A percentile compares a stretch with the other conserved stretches of the same genome.
phyloP scores from a whole-genome alignment of 2,113 vertebrate genomes.

The Amazona guildingii region DNA sequence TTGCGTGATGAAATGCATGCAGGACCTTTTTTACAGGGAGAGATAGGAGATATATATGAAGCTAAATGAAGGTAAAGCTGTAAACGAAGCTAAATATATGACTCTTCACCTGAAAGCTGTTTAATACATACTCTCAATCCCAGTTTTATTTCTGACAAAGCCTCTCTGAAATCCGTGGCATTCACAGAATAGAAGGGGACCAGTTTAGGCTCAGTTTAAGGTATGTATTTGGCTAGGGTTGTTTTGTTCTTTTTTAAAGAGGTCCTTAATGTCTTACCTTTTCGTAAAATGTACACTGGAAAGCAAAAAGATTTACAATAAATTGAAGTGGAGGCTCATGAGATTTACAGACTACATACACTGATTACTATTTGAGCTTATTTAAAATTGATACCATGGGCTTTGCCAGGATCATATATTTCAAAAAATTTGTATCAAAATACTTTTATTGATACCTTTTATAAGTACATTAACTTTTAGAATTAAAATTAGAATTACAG shows the following conservation, averaged over 20 bases:
- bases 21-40: background rate
- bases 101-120: background rate
- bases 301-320: background rate
- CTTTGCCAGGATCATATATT: background rate
- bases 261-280: background rate
- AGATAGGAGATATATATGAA: background rate
- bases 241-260: background rate
- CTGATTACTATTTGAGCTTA: conserved; percentile 1
- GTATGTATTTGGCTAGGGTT: background rate
- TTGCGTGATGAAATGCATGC: background rate
- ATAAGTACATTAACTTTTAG: background rate
- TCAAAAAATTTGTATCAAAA: background rate
- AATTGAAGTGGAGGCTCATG: background rate
- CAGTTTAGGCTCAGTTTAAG: background rate
- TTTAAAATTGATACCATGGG: background rate
- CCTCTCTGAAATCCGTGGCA: background rate
- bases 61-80: conserved; percentile 3
- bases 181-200: background rate
- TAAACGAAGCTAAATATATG: background rate
- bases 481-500: background rate
- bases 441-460: background rate
- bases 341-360: background rate
- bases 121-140: conserved; percentile 20
- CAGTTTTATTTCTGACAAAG: conserved; percentile 42
- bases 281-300: background rate